Evolutionary conservation across 1,140 invertebrate species (phyloP).

Genomic region (Drosophila novamexicana): DNA sequence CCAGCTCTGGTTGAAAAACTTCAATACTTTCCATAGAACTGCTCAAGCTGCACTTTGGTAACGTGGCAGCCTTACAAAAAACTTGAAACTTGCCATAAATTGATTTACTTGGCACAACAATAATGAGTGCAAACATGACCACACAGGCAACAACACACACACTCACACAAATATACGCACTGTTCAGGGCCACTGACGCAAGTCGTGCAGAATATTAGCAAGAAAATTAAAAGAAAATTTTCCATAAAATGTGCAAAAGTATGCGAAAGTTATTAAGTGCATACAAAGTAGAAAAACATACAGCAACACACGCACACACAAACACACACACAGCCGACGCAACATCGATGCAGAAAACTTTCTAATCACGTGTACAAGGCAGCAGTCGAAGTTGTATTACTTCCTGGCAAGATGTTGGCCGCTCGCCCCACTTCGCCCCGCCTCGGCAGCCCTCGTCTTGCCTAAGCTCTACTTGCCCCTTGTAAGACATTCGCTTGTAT

Average conservation of each 20-base stretch:
- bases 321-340: constrained; percentile 25
- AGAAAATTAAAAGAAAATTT: constrained; percentile 76
- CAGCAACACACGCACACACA: constrained; percentile 47
- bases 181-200: constrained; percentile 33
- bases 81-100: constrained; percentile 53
- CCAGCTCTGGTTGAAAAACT: constrained; percentile 7
- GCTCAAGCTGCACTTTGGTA: constrained; percentile 35
- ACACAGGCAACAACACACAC: constrained; percentile 17
- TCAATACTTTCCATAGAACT: constrained; percentile 15
- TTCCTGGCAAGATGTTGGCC: constrained; percentile 56
- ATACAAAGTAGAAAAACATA: constrained; percentile 71
- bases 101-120: constrained; percentile 59
- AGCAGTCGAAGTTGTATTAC: constrained; percentile 63
- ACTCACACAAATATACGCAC: constrained; percentile 28
- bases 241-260: constrained; percentile 82
- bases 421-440: not conserved
- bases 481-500: constrained; percentile 41
- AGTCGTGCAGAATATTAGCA: constrained; percentile 54
- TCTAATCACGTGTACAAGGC: constrained; percentile 79
- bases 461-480: not conserved
- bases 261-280: constrained; percentile 83
- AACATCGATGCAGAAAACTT: constrained; percentile 61
- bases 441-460: not conserved
- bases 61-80: constrained; percentile 50
- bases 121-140: constrained; percentile 55